A percentile compares a stretch with the other conserved stretches of the same genome.
Conservation (phyloP, 2,113 vertebrate species). For the Ginglymostoma cirratum region DNA sequence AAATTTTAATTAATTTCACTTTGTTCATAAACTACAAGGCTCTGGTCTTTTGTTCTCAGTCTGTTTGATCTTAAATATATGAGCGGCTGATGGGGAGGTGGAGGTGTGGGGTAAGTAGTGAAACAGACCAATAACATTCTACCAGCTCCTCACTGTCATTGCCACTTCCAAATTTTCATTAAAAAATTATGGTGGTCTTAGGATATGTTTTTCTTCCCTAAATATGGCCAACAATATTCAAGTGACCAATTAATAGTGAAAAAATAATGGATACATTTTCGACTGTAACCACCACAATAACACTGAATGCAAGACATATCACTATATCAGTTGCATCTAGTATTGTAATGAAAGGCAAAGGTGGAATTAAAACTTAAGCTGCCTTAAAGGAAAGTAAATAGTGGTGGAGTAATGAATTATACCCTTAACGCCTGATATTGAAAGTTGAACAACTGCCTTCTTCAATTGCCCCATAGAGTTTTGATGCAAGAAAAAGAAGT, state of each 20-base stretch:
- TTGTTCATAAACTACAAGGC: neutral
- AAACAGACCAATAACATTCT: neutral
- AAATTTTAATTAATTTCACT: neutral
- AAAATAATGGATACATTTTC: neutral
- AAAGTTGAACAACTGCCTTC: neutral
- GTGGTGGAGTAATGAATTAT: neutral
- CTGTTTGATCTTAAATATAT: neutral
- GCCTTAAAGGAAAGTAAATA: neutral
- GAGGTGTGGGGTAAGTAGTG: neutral
- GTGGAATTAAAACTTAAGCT: neutral
- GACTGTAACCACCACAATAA: neutral
- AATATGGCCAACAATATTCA: neutral
- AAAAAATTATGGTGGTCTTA: neutral
- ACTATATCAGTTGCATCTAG: neutral
- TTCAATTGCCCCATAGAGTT: neutral
- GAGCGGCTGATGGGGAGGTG: neutral
- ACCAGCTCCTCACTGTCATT: neutral
- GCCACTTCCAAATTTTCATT: neutral
- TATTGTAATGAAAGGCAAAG: neutral
- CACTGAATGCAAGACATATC: neutral
- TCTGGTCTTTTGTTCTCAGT: neutral
- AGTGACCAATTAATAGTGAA: neutral
- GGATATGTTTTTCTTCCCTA: neutral
- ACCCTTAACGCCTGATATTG: neutral
- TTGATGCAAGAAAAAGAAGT: neutral